Base-by-base conservation (phyloP, 1,140 invertebrate species). In the Papilio polytes region DNA sequence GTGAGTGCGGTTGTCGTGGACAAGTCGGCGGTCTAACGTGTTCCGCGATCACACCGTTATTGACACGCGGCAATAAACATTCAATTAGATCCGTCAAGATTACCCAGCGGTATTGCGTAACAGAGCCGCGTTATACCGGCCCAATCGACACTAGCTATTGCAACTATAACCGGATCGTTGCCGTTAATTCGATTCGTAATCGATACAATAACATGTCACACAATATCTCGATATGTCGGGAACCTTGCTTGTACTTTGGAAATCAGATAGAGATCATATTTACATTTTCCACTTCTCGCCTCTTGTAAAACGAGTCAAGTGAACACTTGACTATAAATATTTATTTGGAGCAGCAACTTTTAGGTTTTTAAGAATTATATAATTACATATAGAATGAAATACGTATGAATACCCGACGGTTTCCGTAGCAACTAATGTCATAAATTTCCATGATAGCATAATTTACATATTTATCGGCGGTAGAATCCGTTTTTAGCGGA, bases 61-160 rank as follows among this genome's bases (percentile, higher is more conserved):
- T 78, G 76, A 78, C 76, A 78, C 76, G 76, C 76, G 31, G 76
- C 53, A 78, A 78, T 78, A 78, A 78, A 78, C 76, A 78, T 78
- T 78, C 76, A 78, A 78, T 78, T 59, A 78, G 53, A 78, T 36
- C 31, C 53, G 76, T 56, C 53, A 41, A 78, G 76, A 78, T 78
- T 78, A 78, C 76, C 76, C 76, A 31, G 26, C 10, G 51, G 48
- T 56, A 13, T 78, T 78, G 53, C 53, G 31, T 78, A 78, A 78
- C 76, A 26, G 26, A 31, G 53, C 56, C 31, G 9, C 48, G 76
- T 77, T 77, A 13, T 56, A 78, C 22, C 15, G 51, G 51, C 63
- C 26, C 63, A 70, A 70, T 70, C 63, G 63, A 36, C 74, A 36
- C 74, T 26, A 78, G 12, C 63, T 70, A 70, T 31, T 78, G 31